Percentiles rank a stretch among this genome's conserved stretches.
Conservation (phyloP, 2,797 vertebrate genomes). For the Gallirallus australis region DNA sequence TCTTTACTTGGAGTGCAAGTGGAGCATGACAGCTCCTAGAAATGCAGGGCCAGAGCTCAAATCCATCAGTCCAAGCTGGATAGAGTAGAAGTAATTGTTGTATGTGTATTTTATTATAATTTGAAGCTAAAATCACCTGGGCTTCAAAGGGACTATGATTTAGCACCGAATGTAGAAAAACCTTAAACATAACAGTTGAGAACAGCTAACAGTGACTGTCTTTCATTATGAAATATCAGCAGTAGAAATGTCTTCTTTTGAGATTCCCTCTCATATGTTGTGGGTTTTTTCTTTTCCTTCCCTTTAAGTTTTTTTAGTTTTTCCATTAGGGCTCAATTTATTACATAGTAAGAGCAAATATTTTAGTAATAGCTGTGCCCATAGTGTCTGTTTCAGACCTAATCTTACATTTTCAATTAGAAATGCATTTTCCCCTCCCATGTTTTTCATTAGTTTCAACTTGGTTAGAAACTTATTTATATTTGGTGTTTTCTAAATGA, state of each 20-base stretch:
- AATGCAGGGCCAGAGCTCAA: background rate
- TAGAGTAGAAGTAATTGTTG: background rate
- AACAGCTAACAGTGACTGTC: background rate
- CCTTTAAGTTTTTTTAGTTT: background rate
- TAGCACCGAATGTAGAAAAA: background rate
- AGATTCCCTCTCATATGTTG: background rate
- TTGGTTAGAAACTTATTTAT: background rate
- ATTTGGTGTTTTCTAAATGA: background rate
- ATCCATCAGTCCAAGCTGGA: background rate
- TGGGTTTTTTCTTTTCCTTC: background rate
- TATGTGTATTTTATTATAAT: background rate
- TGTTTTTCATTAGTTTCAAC: background rate
- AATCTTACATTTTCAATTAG: background rate
- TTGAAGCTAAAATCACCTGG: conserved; percentile 1
- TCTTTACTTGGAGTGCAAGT: background rate
- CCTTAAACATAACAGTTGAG: background rate
- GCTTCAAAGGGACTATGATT: background rate
- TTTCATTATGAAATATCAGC: background rate
- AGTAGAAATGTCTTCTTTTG: background rate
- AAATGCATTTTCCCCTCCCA: background rate
- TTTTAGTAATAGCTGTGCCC: background rate
- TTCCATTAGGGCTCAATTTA: background rate
- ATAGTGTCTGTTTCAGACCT: background rate
- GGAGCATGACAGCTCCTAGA: background rate
- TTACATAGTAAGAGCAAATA: background rate